Base-by-base conservation (phyloP, 2,113 vertebrate genomes). In the Oceanites oceanicus region DNA sequence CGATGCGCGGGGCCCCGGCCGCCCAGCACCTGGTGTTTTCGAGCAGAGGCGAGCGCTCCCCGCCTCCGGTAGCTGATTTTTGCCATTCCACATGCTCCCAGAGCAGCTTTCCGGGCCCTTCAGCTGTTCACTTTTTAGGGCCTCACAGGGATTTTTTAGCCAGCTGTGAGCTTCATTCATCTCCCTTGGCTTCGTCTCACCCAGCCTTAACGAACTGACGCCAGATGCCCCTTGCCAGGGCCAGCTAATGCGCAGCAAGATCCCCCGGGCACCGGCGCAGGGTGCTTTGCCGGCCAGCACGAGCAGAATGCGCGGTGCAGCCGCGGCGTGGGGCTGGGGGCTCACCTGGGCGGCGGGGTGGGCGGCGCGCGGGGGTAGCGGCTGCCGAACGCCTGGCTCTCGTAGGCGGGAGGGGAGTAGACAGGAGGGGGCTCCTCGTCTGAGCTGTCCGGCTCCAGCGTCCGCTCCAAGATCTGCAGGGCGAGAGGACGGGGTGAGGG, bases 391-490 rank as follows among this genome's bases (percentile, higher is more conserved):
- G 97, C 83, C 88, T 99, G 99, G 98, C 99, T 98, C 86, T 99
- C 99, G 34, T 99, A 99, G 59, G 99, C 96, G 2, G 99, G 99
- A 2, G 99, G 99, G 32, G 99, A 99, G 53, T 99, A 99, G 59
- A 99, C 99, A 1, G 99, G 99, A 27, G 99, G 99, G 1, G 99
- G 99, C 94, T 99, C 99, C 96, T 99, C 99, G 1, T 99, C 99
- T 0, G 99, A 99, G 87, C 99, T 99, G 92, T 99, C 99, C 0
- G 99, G 99, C 97, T 99, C 99, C 94, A 99, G 97, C 19, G 99
- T 99, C 90, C 99, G 98, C 97, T 99, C 99, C 97, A 99, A 83
- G 94, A 99, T 99, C 99, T 99, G 86, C 49, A 67, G 83, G 36
- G 87, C 1, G 11, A 73, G 75, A 91, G 55, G 36, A 34, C 0